Base-by-base conservation (phyloP, 1,140 invertebrate genomes). In the Leptopilina clavipes region DNA sequence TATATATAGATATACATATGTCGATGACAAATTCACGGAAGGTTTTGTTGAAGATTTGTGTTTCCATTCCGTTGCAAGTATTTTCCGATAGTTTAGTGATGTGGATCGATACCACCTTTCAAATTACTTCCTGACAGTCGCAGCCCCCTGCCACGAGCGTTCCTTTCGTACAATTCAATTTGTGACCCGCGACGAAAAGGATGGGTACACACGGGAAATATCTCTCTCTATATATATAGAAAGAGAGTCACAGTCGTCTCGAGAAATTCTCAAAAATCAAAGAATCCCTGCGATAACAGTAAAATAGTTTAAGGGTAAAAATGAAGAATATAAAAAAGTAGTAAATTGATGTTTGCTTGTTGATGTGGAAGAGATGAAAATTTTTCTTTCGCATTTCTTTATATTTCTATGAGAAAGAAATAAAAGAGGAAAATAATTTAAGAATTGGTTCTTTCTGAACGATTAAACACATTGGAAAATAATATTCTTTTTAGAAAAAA, bases 101-200 rank as follows among this genome's bases (percentile, higher is more conserved):
- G 43, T 25, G 76, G 82, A 84, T 83, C 83, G 78, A 83, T 82
- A 76, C 54, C 43, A 56, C 74, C 74, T 80, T 81, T 81, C 76
- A 72, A 82, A 82, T 79, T 78, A 77, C 79, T 79, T 82, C 73
- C 79, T 72, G 76, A 79, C 82, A 74, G 74, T 74, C 40, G 73
- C 79, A 81, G 76, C 72, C 37, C 37, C 6, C 76, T 76, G 75
- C 72, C 71, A 56, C n/a, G 54, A 74, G 81, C 76, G 76, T 75
- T 84, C 76, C 25, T 78, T 74, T 73, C 74, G 74, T 45, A 72
- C 79, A 71, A 83, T 81, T 81, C 77, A 78, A 79, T 83, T 84
- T 78, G 78, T 77, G 37, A 40, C 37, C 9, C 9, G 37, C 52
- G 40, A 17, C 43, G 56, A 59, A 71, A 72, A 76, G 70, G 75